Evolutionary conservation across 2,797 vertebrate species (phyloP).

Genomic region (Neopelma chrysocephalum): DNA sequence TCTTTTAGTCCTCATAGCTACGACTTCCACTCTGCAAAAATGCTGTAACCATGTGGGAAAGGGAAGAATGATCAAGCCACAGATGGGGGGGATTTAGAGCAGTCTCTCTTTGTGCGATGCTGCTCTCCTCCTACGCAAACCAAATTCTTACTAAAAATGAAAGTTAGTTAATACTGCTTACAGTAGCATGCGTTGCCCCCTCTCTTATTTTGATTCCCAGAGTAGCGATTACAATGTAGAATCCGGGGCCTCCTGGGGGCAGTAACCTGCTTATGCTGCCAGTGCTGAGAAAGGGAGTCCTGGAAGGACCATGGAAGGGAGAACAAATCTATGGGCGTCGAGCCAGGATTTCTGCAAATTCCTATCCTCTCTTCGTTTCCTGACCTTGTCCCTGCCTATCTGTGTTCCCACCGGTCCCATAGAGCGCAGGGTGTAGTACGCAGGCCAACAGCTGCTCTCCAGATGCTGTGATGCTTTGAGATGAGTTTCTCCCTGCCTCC

Average conservation of each 20-base stretch:
- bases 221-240: not conserved
- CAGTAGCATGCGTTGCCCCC: constrained; percentile 26
- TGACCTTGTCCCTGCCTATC: constrained; percentile 47
- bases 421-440: not conserved
- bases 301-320: constrained; percentile 28
- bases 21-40: constrained; percentile 61
- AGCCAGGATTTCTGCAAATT: constrained; percentile 59
- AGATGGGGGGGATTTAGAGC: constrained; percentile 52
- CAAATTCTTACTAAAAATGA: constrained; percentile 63
- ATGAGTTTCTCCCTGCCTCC: not conserved
- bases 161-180: constrained; percentile 29
- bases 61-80: constrained; percentile 48
- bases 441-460: constrained; percentile 63
- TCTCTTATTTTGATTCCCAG: constrained; percentile 44
- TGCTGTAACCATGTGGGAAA: constrained; percentile 64
- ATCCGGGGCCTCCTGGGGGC: not conserved
- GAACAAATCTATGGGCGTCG: constrained; percentile 2
- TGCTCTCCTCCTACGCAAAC: constrained; percentile 47
- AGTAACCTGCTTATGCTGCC: constrained; percentile 41
- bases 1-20: constrained; percentile 61
- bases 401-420: constrained; percentile 10
- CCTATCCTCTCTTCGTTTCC: constrained; percentile 29
- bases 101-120: constrained; percentile 36
- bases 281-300: constrained; percentile 24
- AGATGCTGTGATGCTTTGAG: constrained; percentile 43